Conservation (phyloP, 2,797 vertebrate species). For the Sylvia borin region DNA sequence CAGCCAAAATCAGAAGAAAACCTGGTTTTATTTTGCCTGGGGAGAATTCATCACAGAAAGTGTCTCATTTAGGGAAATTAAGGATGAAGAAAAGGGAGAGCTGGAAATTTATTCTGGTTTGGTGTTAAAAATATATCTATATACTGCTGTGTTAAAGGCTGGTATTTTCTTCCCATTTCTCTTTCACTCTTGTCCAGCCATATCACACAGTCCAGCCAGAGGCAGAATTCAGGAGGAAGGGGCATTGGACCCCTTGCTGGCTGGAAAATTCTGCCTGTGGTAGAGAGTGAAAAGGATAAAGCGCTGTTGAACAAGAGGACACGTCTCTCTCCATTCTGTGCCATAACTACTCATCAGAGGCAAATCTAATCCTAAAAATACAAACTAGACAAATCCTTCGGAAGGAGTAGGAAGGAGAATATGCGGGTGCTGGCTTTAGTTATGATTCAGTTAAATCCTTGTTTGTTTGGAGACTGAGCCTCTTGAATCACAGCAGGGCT, state of each 20-base stretch:
- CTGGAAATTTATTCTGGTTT: constrained; percentile 44
- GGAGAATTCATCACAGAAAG: constrained; percentile 65
- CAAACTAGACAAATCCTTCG: constrained; percentile 36
- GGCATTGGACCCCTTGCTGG: background rate
- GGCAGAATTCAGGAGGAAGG: background rate
- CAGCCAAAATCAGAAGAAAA: constrained; percentile 70
- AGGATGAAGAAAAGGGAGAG: constrained; percentile 48
- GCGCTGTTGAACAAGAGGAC: background rate
- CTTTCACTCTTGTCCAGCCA: background rate
- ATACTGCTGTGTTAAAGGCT: background rate
- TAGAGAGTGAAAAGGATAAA: background rate
- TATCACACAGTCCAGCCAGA: background rate
- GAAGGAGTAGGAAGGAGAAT: constrained; percentile 12
- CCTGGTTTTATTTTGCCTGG: constrained; percentile 67
- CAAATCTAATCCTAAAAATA: constrained; percentile 36
- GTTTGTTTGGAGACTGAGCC: constrained; percentile 23
- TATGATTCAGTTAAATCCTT: background rate
- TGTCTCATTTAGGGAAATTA: constrained; percentile 69
- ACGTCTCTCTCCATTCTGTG: background rate
- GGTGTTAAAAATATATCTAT: constrained; percentile 21
- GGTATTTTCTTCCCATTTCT: background rate
- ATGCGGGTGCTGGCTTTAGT: background rate
- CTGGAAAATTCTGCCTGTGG: background rate
- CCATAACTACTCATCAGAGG: constrained; percentile 3
- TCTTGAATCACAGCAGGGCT: constrained; percentile 17